Percentiles rank a stretch among this genome's conserved stretches.
Evolutionary conservation across 2,888 invertebrate genomes (phyloP).

Genomic region (Eilema depressum): DNA sequence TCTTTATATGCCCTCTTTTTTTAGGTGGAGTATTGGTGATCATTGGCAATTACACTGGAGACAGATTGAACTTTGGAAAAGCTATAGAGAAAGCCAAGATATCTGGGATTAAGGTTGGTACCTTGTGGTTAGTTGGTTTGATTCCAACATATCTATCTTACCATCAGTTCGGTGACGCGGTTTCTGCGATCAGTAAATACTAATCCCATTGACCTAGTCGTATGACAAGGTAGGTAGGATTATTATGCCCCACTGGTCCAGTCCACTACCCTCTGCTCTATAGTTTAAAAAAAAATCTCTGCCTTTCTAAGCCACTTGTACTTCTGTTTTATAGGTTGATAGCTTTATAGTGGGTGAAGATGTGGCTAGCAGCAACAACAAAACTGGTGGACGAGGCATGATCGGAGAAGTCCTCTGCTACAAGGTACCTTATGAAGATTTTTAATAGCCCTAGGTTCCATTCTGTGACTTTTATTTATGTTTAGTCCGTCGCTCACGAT

Average conservation of each 20-base stretch:
- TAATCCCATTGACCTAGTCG: too few species aligned
- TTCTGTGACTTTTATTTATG: background rate
- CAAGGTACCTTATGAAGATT: constrained; percentile 69
- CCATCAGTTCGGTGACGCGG: too few species aligned
- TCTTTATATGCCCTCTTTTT: constrained; percentile 21
- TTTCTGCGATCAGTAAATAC: too few species aligned
- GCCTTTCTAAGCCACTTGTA: background rate
- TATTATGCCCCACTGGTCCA: too few species aligned
- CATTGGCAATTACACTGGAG: constrained; percentile 92
- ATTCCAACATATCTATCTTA: too few species aligned
- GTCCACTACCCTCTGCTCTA: background rate
- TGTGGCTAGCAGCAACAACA: constrained; percentile 85
- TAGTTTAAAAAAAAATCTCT: too few species aligned
- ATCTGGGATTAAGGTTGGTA: constrained; percentile 84
- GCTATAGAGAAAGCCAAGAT: constrained; percentile 91
- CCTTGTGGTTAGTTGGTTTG: background rate
- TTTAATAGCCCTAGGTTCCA: background rate
- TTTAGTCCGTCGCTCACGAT: background rate
- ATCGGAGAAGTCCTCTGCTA: constrained; percentile 88
- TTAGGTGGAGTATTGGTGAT: constrained; percentile 90
- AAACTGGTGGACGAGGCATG: constrained; percentile 89
- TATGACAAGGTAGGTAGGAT: too few species aligned
- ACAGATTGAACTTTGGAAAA: constrained; percentile 93
- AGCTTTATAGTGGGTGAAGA: constrained; percentile 90
- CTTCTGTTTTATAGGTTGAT: constrained; percentile 71